Evolutionary conservation across 2,888 invertebrate genomes (phyloP), one percentile per base, ranked within the genome.

Genomic region (Margaritifera margaritifera): DNA sequence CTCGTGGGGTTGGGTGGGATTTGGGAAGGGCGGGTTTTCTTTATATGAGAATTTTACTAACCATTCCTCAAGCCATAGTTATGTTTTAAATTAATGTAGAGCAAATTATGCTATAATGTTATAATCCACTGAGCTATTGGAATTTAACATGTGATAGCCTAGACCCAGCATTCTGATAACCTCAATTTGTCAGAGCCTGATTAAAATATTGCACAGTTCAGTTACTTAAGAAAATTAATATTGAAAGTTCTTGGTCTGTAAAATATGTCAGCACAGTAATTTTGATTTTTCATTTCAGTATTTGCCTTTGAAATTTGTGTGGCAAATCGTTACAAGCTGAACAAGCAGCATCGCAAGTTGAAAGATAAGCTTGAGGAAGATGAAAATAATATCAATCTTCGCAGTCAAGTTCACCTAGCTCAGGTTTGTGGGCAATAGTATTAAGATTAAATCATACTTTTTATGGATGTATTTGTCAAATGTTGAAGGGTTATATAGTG

Each of bases 281-380:
- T 55, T 53, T 56, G 8, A 51, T 62, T 27, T 69, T 61, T 59
- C 56, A 22, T 81, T 84, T 62, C 83, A 88, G 88, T 84, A 25
- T 70, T 86, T n/a, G 74, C 86, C 15, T 89, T 89, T 74, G 78
- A 84, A 65, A 72, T 89, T 19, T 84, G 86, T 71, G 84, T 87
- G 11, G 86, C 86, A 19, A 89, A 88, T 72, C 76, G 89, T 42
- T 88, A 89, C 82, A 89, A 89, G 66, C 77, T 88, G 19, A 84
- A 83, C 77, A 89, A 89, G 65, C 83, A 82, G 56, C 82, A 75
- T 42, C 62, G 77, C n/a, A 87, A 86, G 67, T 62, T 86, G n/a
- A 69, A 77, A 58, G 71, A 66, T 1, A 84, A 83, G 68, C 69
- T 80, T n/a, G 79, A 78, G 0, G 75, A 74, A 2, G 81, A 85